Percentiles rank a stretch among this genome's conserved stretches.
Conservation (phyloP, 2,888 invertebrate genomes). For the Caradrina kadenii region DNA sequence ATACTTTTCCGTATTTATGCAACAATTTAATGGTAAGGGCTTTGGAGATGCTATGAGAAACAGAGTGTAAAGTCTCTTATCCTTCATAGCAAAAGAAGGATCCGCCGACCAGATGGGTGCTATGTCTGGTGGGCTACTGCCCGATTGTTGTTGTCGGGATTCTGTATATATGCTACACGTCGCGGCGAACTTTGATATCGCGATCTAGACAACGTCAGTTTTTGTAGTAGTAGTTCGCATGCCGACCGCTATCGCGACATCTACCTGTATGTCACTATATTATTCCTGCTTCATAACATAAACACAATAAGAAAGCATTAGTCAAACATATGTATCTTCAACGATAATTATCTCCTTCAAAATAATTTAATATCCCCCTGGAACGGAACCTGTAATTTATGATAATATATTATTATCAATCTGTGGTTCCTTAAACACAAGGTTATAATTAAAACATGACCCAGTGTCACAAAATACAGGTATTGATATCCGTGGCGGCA, state of each 20-base stretch:
- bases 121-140: too few relatives aligned
- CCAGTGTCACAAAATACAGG: conserved; percentile 76
- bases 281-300: not conserved
- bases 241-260: too few relatives aligned
- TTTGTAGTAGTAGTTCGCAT: too few relatives aligned
- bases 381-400: conserved; percentile 74
- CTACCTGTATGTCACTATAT: not conserved
- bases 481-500: conserved; percentile 71
- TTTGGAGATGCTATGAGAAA: too few relatives aligned
- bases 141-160: too few relatives aligned
- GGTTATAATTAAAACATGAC: conserved; percentile 80
- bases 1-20: not conserved
- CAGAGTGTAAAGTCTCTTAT: too few relatives aligned
- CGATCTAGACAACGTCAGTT: too few relatives aligned
- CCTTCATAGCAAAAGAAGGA: too few relatives aligned
- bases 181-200: too few relatives aligned
- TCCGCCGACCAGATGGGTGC: too few relatives aligned
- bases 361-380: conserved; percentile 54
- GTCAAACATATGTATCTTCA: conserved; percentile 45
- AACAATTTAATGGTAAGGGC: not conserved
- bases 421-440: conserved; percentile 64
- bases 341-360: conserved; percentile 43
- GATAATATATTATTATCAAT: conserved; percentile 76
- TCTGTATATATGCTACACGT: too few relatives aligned
- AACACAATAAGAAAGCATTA: conserved; percentile 29